Base-by-base conservation (phyloP, 1,140 invertebrate genomes). In the Idris sp. region DNA sequence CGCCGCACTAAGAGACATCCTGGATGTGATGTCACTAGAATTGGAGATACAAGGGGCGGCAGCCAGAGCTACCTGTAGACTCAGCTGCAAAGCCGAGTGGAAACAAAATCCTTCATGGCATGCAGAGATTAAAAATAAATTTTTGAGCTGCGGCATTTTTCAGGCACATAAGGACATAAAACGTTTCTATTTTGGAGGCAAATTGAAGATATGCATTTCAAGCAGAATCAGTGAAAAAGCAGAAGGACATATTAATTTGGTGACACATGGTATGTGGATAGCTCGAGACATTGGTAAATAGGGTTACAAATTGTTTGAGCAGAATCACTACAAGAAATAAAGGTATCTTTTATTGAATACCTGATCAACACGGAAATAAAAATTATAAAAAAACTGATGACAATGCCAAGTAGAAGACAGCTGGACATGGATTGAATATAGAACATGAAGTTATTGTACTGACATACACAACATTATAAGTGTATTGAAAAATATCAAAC, bases 11-110 rank as follows among this genome's bases (percentile, higher is more conserved):
- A 46, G 11, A 18, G 25, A 2, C 9, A 8, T 25, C 7, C 22
- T 44, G 5, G 25, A 18, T 4, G 10, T 30, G 1, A 10, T 8
- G 1, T 22, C 14, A 1, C 26, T 48, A 1, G 26, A 18, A 1
- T n/a, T 48, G n/a, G 44, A 48, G 7, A 33, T 31, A 1, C 4
- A 28, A 25, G 44, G 28, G 11, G 13, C 44, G 8, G 44, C 44
- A 2, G 28, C 26, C 15, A n/a, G 14, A 18, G 28, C 15, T 4
- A 14, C 28, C 7, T 28, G 28, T 15, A 44, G 22, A 28, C 11
- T 44, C 1, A 44, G 2, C 9, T 44, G 41, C 41, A 28, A 22
- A 9, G 41, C 22, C 1, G 22, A 13, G 15, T 44, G 41, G 41
- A 26, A 26, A 26, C 7, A 4, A 13, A 1, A n/a, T n/a, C n/a